phyloP scores from a whole-genome alignment of 2,888 invertebrate genomes.

The Sesia apiformis region DNA sequence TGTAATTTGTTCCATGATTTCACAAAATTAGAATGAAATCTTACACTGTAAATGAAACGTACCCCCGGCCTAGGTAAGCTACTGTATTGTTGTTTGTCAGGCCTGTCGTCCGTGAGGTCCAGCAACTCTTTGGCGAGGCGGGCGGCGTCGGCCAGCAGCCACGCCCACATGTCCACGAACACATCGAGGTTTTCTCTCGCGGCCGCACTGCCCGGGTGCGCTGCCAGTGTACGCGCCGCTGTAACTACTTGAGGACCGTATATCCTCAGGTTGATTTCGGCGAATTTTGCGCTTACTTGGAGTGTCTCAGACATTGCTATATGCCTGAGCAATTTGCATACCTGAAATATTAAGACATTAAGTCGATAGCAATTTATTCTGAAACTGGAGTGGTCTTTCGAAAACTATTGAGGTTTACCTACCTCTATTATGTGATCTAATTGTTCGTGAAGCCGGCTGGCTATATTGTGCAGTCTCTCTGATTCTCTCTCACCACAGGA shows the following conservation, averaged over 20 bases:
- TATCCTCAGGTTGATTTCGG: slow-evolving; percentile 94
- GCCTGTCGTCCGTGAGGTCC: slow-evolving; percentile 79
- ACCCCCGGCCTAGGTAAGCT: slow-evolving; percentile 96
- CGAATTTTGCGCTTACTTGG: slow-evolving; percentile 96
- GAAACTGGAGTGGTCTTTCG: neutral
- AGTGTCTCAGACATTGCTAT: slow-evolving; percentile 95
- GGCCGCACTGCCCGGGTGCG: slow-evolving; percentile 94
- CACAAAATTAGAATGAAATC: neutral
- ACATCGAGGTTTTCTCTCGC: slow-evolving; percentile 98
- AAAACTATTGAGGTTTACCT: slow-evolving; percentile 11
- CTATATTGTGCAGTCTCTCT: slow-evolving; percentile 93
- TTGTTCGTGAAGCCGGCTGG: slow-evolving; percentile 96
- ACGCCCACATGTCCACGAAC: slow-evolving; percentile 96
- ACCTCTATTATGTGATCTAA: slow-evolving; percentile 99
- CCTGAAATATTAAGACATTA: slow-evolving; percentile 63
- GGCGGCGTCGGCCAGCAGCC: slow-evolving; percentile 93
- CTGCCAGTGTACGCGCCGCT: slow-evolving; percentile 92
- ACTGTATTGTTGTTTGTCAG: slow-evolving; percentile 81
- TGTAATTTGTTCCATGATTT: neutral
- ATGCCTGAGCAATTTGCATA: slow-evolving; percentile 96
- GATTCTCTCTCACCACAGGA: slow-evolving; percentile 79
- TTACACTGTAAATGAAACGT: slow-evolving; percentile 41
- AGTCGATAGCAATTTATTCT: neutral
- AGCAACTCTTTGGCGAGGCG: slow-evolving; percentile 92
- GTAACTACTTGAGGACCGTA: slow-evolving; percentile 96